These are phyloP conservation scores for Holotrichia oblita DNA, from an alignment of 1,140 invertebrate species.

Conservation along the genomic window DNA sequence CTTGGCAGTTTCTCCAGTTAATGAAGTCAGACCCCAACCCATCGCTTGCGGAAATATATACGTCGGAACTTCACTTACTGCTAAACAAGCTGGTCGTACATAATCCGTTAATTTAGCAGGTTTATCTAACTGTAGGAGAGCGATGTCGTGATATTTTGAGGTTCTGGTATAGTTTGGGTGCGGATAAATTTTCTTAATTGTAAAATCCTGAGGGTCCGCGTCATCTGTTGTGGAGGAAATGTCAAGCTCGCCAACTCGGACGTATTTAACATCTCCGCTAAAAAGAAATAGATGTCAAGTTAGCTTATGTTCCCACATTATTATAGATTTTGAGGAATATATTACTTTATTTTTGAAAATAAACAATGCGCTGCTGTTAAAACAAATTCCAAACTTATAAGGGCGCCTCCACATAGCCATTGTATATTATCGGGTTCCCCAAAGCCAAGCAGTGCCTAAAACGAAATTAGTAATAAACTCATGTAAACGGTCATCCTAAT, in stretches of 20 bases:
- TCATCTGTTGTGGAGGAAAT: neutral
- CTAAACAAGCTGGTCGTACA: slow-evolving; percentile 70
- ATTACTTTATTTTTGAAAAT: slow-evolving; percentile 45
- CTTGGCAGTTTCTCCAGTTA: slow-evolving; percentile 59
- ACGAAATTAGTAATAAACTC: neutral
- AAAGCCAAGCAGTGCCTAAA: slow-evolving; percentile 49
- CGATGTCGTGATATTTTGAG: slow-evolving; percentile 71
- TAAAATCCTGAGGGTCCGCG: neutral
- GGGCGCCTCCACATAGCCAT: slow-evolving; percentile 56
- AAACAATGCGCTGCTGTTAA: slow-evolving; percentile 51
- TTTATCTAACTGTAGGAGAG: slow-evolving; percentile 64
- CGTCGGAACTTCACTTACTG: slow-evolving; percentile 54
- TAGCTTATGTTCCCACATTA: slow-evolving; percentile 35
- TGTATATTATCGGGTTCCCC: slow-evolving; percentile 41
- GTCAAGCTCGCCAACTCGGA: neutral
- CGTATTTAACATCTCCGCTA: neutral
- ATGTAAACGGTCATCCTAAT: neutral
- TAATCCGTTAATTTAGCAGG: slow-evolving; percentile 60
- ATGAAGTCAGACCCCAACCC: slow-evolving; percentile 57
- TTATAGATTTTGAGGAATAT: slow-evolving; percentile 27
- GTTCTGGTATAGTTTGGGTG: slow-evolving; percentile 64
- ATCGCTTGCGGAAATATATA: slow-evolving; percentile 45
- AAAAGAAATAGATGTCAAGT: slow-evolving; percentile 34
- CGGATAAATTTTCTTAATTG: neutral
- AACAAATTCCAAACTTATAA: slow-evolving; percentile 47